Evolutionary conservation across 2,888 invertebrate species (phyloP).

Genomic region (Spilosoma lubricipeda): DNA sequence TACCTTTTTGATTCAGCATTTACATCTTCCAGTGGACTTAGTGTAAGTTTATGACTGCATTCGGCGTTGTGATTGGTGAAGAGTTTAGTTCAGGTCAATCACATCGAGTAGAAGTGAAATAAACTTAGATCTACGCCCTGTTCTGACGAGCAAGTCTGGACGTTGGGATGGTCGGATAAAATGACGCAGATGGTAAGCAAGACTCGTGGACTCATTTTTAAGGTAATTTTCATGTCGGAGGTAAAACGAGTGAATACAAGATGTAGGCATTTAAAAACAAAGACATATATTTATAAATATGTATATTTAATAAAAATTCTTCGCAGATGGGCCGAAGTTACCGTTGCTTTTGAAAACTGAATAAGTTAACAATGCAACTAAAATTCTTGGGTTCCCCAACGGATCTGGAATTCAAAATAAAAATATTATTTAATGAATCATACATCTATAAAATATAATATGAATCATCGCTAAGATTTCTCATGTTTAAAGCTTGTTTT

Average conservation of each 20-base stretch:
- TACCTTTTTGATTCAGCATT: not conserved
- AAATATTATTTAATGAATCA: not conserved
- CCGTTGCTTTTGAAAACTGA: conserved; percentile 35
- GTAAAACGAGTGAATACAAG: not conserved
- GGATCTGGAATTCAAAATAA: conserved; percentile 83
- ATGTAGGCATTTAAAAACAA: conserved; percentile 13
- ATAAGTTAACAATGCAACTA: conserved; percentile 59
- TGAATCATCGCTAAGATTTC: not conserved
- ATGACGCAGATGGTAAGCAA: not conserved
- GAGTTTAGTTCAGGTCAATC: no score
- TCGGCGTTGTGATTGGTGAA: no score
- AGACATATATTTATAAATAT: conserved; percentile 48
- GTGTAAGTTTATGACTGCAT: no score
- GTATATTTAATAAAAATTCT: conserved; percentile 62
- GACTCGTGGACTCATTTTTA: not conserved
- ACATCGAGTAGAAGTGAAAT: no score
- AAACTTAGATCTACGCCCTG: no score
- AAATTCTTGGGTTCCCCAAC: conserved; percentile 89
- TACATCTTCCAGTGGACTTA: no score
- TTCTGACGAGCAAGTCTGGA: not conserved
- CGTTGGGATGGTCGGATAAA: no score
- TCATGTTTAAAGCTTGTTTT: no score
- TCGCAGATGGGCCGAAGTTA: conserved; percentile 57
- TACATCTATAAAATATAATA: not conserved
- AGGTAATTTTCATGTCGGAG: not conserved